Conservation (phyloP, 2,113 vertebrate species). For the Psephotus haematonotus region DNA sequence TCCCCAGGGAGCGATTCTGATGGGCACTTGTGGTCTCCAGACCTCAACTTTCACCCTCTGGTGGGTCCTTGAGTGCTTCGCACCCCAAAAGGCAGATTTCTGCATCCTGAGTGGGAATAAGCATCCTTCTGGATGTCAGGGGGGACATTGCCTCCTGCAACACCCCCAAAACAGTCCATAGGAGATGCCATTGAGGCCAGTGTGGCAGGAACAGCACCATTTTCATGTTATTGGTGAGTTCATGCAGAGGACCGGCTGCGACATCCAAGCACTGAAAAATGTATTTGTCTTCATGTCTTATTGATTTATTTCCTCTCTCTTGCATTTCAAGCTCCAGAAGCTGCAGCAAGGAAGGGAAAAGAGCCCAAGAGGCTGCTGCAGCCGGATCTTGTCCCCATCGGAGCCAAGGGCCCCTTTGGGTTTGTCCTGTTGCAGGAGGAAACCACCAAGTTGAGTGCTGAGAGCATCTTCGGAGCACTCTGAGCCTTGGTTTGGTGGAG, state of each 20-base stretch:
- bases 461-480: background rate
- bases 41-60: background rate
- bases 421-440: background rate
- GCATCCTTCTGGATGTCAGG: background rate
- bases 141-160: background rate
- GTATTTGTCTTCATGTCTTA: slow-evolving; percentile 43
- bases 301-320: slow-evolving; percentile 47
- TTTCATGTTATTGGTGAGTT: background rate
- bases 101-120: background rate
- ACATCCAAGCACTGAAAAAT: background rate
- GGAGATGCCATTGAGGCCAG: background rate
- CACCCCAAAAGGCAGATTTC: background rate
- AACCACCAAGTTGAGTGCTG: background rate
- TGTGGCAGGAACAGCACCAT: background rate
- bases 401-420: background rate
- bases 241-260: slow-evolving; percentile 5
- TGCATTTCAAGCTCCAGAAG: background rate
- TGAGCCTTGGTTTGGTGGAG: background rate
- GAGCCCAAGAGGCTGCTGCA: background rate
- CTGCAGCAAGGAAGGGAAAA: background rate
- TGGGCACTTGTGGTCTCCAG: background rate
- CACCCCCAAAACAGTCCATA: background rate
- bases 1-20: rapidly evolving
- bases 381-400: too few species aligned
- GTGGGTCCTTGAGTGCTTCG: background rate